Evolutionary conservation across 2,888 invertebrate genomes (phyloP).

Genomic region (Nephrotoma guestfalica): DNA sequence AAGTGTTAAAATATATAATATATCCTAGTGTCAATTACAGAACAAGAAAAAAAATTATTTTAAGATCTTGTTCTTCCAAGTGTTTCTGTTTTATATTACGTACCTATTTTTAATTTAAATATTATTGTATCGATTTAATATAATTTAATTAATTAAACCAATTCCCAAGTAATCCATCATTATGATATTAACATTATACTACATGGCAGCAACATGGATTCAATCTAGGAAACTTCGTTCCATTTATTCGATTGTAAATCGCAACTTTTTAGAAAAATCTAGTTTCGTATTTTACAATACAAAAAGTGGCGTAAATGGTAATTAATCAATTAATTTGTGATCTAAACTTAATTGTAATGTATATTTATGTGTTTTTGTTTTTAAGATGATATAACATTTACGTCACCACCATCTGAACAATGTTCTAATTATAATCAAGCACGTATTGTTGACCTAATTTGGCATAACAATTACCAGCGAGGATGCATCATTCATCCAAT

Average conservation of each 20-base stretch:
- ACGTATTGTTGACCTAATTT: constrained; percentile 29
- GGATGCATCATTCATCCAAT: constrained; percentile 30
- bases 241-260: constrained; percentile 50
- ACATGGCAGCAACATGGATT: constrained; percentile 68
- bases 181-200: constrained; percentile 68
- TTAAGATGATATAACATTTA: constrained; percentile 1
- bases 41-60: not conserved
- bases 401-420: constrained; percentile 27
- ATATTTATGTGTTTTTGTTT: not conserved
- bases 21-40: not conserved
- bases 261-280: constrained; percentile 41
- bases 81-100: not conserved
- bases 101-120: not conserved
- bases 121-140: not conserved
- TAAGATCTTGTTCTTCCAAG: not conserved
- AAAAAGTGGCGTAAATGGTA: constrained; percentile 31
- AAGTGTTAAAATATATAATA: not conserved
- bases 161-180: not conserved
- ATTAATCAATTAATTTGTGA: not conserved
- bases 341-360: not conserved
- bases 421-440: constrained; percentile 28
- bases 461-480: constrained; percentile 26
- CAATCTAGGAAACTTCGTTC: constrained; percentile 66
- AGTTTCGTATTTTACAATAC: constrained; percentile 46
- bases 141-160: not conserved